Conservation (phyloP, 2,797 vertebrate genomes). For the Periophthalmus magnuspinnatus region DNA sequence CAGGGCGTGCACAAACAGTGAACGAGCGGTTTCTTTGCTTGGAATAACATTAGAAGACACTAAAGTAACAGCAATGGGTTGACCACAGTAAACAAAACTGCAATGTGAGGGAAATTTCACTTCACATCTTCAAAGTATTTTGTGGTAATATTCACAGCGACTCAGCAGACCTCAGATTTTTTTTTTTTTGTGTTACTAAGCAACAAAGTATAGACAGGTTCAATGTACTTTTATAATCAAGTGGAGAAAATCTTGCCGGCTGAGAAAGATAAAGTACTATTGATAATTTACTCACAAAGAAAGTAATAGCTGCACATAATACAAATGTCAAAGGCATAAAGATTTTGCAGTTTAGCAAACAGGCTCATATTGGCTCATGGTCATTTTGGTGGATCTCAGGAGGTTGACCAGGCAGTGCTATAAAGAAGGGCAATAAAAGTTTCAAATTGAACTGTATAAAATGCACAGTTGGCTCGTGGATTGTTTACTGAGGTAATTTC, state of each 20-base stretch:
- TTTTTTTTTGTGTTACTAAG: slow-evolving; percentile 5
- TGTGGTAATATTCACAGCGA: neutral
- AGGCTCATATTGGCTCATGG: neutral
- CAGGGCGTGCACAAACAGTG: slow-evolving; percentile 12
- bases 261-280: neutral
- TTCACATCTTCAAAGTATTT: neutral
- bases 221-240: neutral
- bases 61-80: slow-evolving; percentile 3
- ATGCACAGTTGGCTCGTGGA: slow-evolving; percentile 9
- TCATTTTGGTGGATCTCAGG: slow-evolving; percentile 17
- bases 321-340: neutral
- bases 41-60: slow-evolving; percentile 6
- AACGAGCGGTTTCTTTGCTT: slow-evolving; percentile 12
- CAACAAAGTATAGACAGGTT: slow-evolving; percentile 3
- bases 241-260: neutral
- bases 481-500: slow-evolving; percentile 5
- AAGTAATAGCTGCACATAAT: neutral
- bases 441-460: slow-evolving; percentile 5
- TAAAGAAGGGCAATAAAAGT: slow-evolving; percentile 20
- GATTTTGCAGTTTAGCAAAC: slow-evolving; percentile 6
- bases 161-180: neutral
- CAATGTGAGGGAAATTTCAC: neutral
- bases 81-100: slow-evolving; percentile 9
- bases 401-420: slow-evolving; percentile 15
- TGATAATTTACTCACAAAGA: neutral